phyloP scores from a whole-genome alignment of 1,140 invertebrate species.

The Drosophila persimilis region DNA sequence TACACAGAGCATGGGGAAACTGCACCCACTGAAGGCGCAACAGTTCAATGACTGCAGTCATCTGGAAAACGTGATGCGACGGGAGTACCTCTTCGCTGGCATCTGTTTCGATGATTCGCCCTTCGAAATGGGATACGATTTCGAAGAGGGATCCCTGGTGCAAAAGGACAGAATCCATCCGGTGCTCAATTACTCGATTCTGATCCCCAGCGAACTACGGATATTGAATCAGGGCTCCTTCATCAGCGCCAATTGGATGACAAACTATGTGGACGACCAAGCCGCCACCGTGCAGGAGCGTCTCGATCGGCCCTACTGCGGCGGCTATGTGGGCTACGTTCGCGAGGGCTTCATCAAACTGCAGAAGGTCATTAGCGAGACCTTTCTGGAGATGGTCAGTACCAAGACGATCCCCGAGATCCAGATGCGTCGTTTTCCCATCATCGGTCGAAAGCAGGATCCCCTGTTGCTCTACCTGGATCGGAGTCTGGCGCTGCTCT shows the following conservation, averaged over 20 bases:
- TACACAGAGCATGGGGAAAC: accelerated
- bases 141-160: neutral
- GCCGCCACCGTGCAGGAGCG: neutral
- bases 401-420: constrained; percentile 18
- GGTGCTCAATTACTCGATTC: constrained; percentile 43
- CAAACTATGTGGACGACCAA: constrained; percentile 46
- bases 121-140: neutral
- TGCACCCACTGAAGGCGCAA: constrained; percentile 8
- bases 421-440: constrained; percentile 50
- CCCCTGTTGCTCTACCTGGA: constrained; percentile 16
- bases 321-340: constrained; percentile 52
- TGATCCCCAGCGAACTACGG: constrained; percentile 60
- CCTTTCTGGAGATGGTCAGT: constrained; percentile 19
- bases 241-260: constrained; percentile 55
- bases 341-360: constrained; percentile 60
- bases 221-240: constrained; percentile 8
- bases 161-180: neutral
- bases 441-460: constrained; percentile 34
- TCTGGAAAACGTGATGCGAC: constrained; percentile 1
- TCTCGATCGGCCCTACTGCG: constrained; percentile 20
- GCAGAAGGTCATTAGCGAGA: constrained; percentile 51
- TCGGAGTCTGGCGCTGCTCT: constrained; percentile 30
- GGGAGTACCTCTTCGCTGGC: constrained; percentile 42
- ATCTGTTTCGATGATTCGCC: constrained; percentile 34
- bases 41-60: constrained; percentile 1